These are phyloP conservation scores for Leptodactylus fallax DNA, from an alignment of 2,797 vertebrate genomes.

Conservation along the genomic window DNA sequence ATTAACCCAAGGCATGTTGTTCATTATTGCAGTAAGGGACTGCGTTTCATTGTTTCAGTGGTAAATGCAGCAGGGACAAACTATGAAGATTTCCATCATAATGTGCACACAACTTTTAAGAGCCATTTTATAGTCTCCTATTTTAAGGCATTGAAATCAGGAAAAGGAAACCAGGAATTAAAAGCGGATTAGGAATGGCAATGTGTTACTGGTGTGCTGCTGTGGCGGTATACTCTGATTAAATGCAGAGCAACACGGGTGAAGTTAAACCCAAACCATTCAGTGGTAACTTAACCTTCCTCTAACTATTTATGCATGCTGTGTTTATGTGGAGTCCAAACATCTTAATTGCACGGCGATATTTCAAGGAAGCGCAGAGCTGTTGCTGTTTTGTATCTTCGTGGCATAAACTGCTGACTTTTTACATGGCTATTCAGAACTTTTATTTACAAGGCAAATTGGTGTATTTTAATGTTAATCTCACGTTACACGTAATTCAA, in stretches of 20 bases:
- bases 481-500: not conserved
- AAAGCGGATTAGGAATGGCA: conserved; percentile 70
- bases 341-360: conserved; percentile 60
- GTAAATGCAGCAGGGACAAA: conserved; percentile 33
- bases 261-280: conserved; percentile 72
- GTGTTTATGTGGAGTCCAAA: conserved; percentile 59
- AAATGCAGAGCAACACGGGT: conserved; percentile 68
- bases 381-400: conserved; percentile 61
- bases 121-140: conserved; percentile 60
- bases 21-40: conserved; percentile 42
- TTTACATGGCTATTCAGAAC: not conserved
- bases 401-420: conserved; percentile 52
- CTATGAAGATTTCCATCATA: conserved; percentile 53
- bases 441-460: not conserved
- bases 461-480: not conserved
- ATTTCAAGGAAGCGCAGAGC: conserved; percentile 54
- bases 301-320: conserved; percentile 67
- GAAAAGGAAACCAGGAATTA: conserved; percentile 72
- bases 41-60: conserved; percentile 19
- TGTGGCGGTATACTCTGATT: conserved; percentile 69
- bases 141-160: conserved; percentile 69
- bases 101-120: conserved; percentile 53
- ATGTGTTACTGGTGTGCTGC: conserved; percentile 66
- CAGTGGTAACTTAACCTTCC: conserved; percentile 68
- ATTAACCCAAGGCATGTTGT: conserved; percentile 48